Evolutionary conservation across 2,113 vertebrate genomes (phyloP).

Genomic region (Charina bottae): DNA sequence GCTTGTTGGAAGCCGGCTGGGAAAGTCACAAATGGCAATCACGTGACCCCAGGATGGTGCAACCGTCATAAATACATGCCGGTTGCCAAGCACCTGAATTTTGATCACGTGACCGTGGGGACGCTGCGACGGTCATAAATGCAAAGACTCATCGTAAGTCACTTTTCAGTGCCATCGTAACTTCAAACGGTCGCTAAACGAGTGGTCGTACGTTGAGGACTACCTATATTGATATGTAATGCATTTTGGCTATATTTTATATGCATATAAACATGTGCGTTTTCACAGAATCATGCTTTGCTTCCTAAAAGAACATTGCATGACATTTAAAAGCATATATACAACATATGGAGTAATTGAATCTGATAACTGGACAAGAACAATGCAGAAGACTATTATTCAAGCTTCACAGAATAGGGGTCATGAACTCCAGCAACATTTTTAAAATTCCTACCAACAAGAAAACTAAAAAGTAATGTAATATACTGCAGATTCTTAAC

Average conservation of each 20-base stretch:
- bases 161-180: too few relatives aligned
- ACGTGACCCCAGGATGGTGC: too few relatives aligned
- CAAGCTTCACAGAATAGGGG: not conserved
- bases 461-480: not conserved
- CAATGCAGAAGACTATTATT: not conserved
- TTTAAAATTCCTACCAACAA: not conserved
- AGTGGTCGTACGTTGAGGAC: too few relatives aligned
- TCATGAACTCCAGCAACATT: not conserved
- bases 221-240: not conserved
- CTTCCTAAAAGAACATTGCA: not conserved
- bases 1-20: too few relatives aligned
- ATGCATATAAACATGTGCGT: not conserved
- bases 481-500: not conserved
- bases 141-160: too few relatives aligned
- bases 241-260: not conserved
- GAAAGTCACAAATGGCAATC: too few relatives aligned
- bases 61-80: too few relatives aligned
- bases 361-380: not conserved
- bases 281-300: not conserved
- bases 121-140: too few relatives aligned
- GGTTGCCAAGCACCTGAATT: too few relatives aligned
- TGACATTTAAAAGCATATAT: not conserved
- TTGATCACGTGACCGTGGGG: too few relatives aligned
- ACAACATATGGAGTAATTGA: not conserved
- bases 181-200: too few relatives aligned